Evolutionary conservation across 2,888 invertebrate genomes (phyloP).

Genomic region (Ochropleura plecta): DNA sequence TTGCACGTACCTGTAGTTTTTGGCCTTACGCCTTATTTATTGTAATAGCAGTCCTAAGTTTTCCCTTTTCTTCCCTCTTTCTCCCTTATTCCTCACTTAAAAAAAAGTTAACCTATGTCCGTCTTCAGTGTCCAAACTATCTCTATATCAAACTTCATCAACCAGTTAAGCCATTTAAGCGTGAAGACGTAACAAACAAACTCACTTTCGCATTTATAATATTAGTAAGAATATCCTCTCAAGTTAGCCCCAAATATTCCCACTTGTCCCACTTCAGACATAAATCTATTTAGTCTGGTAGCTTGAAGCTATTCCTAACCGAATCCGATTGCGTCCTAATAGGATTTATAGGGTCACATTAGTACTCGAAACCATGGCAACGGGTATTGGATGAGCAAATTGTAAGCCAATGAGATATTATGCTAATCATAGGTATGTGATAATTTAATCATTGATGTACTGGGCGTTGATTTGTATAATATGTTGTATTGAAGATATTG

Average conservation of each 20-base stretch:
- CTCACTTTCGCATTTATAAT: too few relatives aligned
- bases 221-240: too few relatives aligned
- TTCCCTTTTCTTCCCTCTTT: too few relatives aligned
- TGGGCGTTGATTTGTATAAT: conserved; percentile 8
- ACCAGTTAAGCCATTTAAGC: too few relatives aligned
- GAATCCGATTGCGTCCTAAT: conserved; percentile 40
- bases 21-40: too few relatives aligned
- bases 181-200: too few relatives aligned
- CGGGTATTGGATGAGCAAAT: conserved; percentile 16
- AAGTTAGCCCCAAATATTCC: not conserved
- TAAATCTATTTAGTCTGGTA: conserved; percentile 43
- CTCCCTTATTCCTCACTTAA: too few relatives aligned
- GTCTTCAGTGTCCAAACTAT: too few relatives aligned
- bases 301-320: conserved; percentile 12
- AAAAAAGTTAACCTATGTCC: too few relatives aligned
- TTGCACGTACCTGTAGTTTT: too few relatives aligned
- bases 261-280: conserved; percentile 31
- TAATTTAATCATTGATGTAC: conserved; percentile 34
- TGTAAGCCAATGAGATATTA: conserved; percentile 37
- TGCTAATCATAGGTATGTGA: conserved; percentile 25
- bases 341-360: conserved; percentile 35
- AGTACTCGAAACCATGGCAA: conserved; percentile 16
- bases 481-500: not conserved
- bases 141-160: too few relatives aligned
- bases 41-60: too few relatives aligned